Evolutionary conservation across 2,888 invertebrate species (phyloP), one percentile per base, ranked within the genome.

Genomic region (Gnatocerus cornutus): DNA sequence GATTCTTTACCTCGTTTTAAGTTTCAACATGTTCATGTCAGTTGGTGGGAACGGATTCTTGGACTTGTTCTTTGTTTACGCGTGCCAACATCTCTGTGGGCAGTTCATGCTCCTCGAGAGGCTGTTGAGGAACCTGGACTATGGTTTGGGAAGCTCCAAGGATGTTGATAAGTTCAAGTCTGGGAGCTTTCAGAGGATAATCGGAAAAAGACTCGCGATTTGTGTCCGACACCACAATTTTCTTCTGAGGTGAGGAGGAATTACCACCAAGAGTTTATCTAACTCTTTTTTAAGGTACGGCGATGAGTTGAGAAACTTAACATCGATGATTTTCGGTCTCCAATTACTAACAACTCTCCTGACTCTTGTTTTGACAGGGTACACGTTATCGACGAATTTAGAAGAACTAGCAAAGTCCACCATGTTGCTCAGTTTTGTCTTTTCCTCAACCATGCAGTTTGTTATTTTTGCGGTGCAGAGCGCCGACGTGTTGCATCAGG

Each of bases 151-250:
- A n/a, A n/a, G n/a, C n/a, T n/a, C n/a, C 8, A 55, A 65, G 0
- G 75, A 75, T 68, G 14, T 46, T 4, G 71, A 73, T 14, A 72
- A 59, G 48, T 72, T 72, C 39, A 63, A 72, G 12, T 74, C 74
- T 2, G 45, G 62, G 9, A 56, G 62, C 59, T 76, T 76, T 52
- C 76, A 76, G 21, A 67, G 27, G 2, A 55, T n/a, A 2, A 69
- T 75, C 7, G 61, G 58, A 33, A 64, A 67, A 6, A 59, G 74
- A 41, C 45, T 76, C 14, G 71, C 48, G 4, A 72, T 73, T 45
- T 76, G 76, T 33, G 56, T 72, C 0, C 63, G 69, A 16, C 76
- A 76, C 48, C 76, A 76, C 41, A 43, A 13, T 7, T 67, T 71
- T 14, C 59, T 76, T n/a, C 39, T 75, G 16, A 65, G 53, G 74